These are phyloP conservation scores for Haplochromis vanheusdeni DNA, from an alignment of 2,113 vertebrate genomes.

Conservation along the genomic window DNA sequence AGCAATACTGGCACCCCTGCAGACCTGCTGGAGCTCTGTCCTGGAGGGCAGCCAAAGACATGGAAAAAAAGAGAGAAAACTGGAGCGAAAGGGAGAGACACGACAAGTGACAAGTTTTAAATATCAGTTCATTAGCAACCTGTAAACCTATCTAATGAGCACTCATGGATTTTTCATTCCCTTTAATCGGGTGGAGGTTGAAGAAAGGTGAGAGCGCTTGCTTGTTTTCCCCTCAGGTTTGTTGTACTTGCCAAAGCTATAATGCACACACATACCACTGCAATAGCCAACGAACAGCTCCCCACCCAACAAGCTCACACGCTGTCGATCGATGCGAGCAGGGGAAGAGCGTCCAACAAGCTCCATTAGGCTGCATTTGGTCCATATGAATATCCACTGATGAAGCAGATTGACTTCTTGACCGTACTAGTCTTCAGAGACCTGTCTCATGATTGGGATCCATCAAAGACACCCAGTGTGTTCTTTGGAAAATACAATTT, in stretches of 20 bases:
- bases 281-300: neutral
- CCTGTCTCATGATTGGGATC: neutral
- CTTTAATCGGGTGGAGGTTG: constrained; percentile 43
- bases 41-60: constrained; percentile 42
- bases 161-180: constrained; percentile 58
- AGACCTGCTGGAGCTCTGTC: constrained; percentile 1
- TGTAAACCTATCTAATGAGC: constrained; percentile 51
- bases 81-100: neutral
- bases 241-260: constrained; percentile 25
- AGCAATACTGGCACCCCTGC: constrained; percentile 20
- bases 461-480: rapidly evolving
- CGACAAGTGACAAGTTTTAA: constrained; percentile 43
- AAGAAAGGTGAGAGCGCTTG: constrained; percentile 14
- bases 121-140: constrained; percentile 63
- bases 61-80: neutral
- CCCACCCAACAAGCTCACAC: neutral
- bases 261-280: neutral
- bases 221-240: constrained; percentile 41
- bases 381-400: neutral
- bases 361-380: neutral
- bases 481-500: neutral
- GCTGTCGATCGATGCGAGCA: neutral
- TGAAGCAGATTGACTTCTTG: neutral
- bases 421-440: neutral
- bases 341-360: neutral